Evolutionary conservation across 2,888 invertebrate genomes (phyloP), one percentile per base, ranked within the genome.

Genomic region (Sympetrum striolatum): DNA sequence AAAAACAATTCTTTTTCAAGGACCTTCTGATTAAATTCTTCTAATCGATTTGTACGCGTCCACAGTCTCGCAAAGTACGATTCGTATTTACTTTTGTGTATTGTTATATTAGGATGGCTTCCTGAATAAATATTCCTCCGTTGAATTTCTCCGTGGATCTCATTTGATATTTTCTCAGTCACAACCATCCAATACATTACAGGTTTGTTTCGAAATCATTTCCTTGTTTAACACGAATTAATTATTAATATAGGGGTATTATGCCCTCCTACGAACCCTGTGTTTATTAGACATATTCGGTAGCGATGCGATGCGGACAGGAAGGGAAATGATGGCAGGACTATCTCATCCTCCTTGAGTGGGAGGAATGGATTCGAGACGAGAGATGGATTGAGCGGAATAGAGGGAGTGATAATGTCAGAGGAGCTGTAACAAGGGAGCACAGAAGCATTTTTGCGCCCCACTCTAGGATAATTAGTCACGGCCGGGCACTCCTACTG

Each of bases 401-500:
- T 60, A 37, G 86, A 35, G 58, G 60, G 35, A 14, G 58, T 53
- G 53, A 58, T 35, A 35, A 60, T 86, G 37, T 86, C 37, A 37
- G 58, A 22, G 86, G 60, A 86, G 58, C 73, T 73, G 73, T 73
- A 73, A 73, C 73, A 31, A 73, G 73, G 14, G 73, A 25, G 10
- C 31, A 31, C 31, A 31, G 14, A 73, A 31, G 73, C 60, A 25
- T 22, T 35, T 31, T 86, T 60, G 58, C 37, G 12, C 82, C 25
- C 82, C 82, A 18, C 58, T 18, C 25, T 60, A 53, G 60, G 86
- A 60, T 86, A 86, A 86, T 86, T 86, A 86, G 86, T 86, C 86
- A 86, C 86, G 86, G 86, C 86, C 82, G 48, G 53, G 82, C 82
- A 82, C 82, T 86, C 60, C 60, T 37, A 60, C 86, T 86, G 86